These are phyloP conservation scores for Zygogramma bicolorata DNA, from an alignment of 2,888 invertebrate genomes.

Conservation along the genomic window DNA sequence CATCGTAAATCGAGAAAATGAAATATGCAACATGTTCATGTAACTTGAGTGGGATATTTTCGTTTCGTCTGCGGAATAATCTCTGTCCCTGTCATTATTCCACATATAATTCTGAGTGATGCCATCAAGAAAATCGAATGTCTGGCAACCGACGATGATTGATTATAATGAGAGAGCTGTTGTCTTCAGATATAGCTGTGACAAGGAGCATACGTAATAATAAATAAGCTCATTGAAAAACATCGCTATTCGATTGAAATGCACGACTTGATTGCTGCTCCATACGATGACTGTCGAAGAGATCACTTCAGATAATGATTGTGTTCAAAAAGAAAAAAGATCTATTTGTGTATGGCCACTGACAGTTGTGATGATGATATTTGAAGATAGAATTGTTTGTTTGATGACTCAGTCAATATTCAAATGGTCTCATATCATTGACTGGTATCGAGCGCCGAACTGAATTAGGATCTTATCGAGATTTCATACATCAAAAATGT, in stretches of 20 bases:
- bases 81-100: constrained; percentile 1
- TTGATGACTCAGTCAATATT: neutral
- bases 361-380: neutral
- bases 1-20: constrained; percentile 11
- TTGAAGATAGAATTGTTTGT: neutral
- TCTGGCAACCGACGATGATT: neutral
- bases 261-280: neutral
- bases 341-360: neutral
- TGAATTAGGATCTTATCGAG: too few relatives aligned
- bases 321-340: neutral
- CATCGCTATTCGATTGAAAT: neutral
- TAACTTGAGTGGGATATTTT: neutral
- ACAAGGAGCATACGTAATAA: neutral
- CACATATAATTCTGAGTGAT: neutral
- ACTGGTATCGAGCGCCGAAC: neutral
- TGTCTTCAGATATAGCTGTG: neutral
- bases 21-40: constrained; percentile 3
- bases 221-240: neutral
- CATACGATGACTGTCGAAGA: neutral
- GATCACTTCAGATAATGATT: constrained; percentile 1
- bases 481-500: too few relatives aligned
- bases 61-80: neutral
- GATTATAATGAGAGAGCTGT: neutral
- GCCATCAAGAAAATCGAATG: neutral
- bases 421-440: neutral